Evolutionary conservation across 2,888 invertebrate species (phyloP).

Genomic region (Deroplatys truncata): DNA sequence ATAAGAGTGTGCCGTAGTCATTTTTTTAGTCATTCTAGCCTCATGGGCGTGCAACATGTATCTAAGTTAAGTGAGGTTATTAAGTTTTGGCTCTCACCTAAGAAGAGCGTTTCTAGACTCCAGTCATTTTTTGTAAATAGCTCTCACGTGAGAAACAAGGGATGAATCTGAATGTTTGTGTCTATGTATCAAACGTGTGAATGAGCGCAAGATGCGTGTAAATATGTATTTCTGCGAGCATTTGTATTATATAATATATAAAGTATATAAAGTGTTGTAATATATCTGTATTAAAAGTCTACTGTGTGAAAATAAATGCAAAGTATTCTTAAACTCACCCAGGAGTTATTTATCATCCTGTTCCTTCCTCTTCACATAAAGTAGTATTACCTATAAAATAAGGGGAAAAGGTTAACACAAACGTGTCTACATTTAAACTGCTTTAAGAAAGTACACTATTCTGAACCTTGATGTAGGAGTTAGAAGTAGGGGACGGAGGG

Average conservation of each 20-base stretch:
- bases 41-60: background rate
- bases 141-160: background rate
- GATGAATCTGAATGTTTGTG: background rate
- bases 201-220: background rate
- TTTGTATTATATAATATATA: background rate
- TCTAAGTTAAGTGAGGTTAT: background rate
- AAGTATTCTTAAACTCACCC: background rate
- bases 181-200: too few relatives aligned
- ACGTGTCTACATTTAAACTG: too few relatives aligned
- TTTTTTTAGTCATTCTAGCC: slow-evolving; percentile 4
- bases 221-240: background rate
- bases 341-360: too few relatives aligned
- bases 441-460: too few relatives aligned
- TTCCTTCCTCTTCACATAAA: too few relatives aligned
- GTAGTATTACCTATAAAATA: too few relatives aligned
- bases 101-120: background rate
- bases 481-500: too few relatives aligned
- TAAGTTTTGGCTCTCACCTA: background rate
- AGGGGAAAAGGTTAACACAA: too few relatives aligned
- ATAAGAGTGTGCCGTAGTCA: slow-evolving; percentile 25
- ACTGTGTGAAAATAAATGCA: background rate
- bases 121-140: background rate
- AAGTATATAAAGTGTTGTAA: background rate
- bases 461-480: too few relatives aligned
- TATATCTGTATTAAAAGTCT: background rate